A percentile compares a stretch with the other conserved stretches of the same genome.
Evolutionary conservation across 1,140 invertebrate genomes (phyloP).

Genomic region (Muscidifurax raptorellus): DNA sequence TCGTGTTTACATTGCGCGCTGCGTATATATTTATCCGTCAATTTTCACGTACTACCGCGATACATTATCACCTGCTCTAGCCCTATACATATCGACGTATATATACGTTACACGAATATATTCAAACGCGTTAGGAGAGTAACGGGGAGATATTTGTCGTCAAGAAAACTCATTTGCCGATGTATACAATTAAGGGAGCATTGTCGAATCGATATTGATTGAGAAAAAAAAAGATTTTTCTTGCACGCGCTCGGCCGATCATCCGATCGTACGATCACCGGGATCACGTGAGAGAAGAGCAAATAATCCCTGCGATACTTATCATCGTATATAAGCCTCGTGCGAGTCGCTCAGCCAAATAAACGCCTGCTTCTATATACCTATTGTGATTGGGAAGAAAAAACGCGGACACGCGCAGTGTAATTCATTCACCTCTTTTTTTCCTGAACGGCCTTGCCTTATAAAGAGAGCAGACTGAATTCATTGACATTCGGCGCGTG

Average conservation of each 20-base stretch:
- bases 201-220: too few species aligned
- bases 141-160: too few species aligned
- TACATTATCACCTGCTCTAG: too few species aligned
- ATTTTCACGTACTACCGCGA: too few species aligned
- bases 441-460: not conserved
- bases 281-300: not conserved
- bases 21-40: too few species aligned
- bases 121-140: too few species aligned
- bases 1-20: slow-evolving; percentile 19
- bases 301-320: not conserved
- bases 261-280: not conserved
- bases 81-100: too few species aligned
- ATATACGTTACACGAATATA: too few species aligned
- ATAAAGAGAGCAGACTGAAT: not conserved
- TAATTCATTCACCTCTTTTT: slow-evolving; percentile 12
- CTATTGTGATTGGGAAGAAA: too few species aligned
- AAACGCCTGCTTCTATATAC: not conserved
- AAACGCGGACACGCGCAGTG: not conserved
- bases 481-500: not conserved
- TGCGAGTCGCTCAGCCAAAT: not conserved
- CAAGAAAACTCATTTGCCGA: too few species aligned
- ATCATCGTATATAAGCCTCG: not conserved
- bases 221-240: too few species aligned
- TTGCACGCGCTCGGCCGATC: not conserved
- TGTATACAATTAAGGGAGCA: too few species aligned